These are phyloP conservation scores for Brachypteracias leptosomus DNA, from an alignment of 2,113 vertebrate species.

Conservation along the genomic window DNA sequence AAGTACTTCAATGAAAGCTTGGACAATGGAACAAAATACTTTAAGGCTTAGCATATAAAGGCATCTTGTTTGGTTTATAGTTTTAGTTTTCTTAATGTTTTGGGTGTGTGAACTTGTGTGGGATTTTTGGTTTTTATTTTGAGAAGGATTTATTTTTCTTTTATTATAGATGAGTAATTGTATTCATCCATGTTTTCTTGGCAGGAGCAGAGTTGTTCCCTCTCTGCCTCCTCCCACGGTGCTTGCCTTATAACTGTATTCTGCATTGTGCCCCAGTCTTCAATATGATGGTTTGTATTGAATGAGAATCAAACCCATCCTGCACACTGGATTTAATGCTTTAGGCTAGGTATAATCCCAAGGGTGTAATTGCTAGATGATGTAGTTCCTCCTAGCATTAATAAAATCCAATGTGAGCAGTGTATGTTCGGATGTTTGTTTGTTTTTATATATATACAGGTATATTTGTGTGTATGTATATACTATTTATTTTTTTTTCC, in stretches of 20 bases:
- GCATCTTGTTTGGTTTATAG: not conserved
- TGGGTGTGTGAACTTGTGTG: not conserved
- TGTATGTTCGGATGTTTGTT: not conserved
- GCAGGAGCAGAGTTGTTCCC: not conserved
- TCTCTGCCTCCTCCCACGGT: not conserved
- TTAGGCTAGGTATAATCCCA: not conserved
- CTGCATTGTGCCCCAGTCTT: not conserved
- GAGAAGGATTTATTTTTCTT: not conserved
- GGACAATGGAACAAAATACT: not conserved
- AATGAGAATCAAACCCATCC: not conserved
- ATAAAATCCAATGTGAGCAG: not conserved
- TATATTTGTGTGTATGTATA: not conserved
- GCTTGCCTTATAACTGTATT: not conserved
- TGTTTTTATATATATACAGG: not conserved
- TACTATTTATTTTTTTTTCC: too few species aligned
- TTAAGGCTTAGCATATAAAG: not conserved
- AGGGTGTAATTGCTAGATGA: not conserved
- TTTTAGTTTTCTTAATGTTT: not conserved
- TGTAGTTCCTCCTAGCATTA: not conserved
- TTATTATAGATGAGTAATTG: not conserved
- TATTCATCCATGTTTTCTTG: not conserved
- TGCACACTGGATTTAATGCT: not conserved
- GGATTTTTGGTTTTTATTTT: not conserved
- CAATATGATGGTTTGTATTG: not conserved
- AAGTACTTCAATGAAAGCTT: not conserved